Evolutionary conservation across 2,888 invertebrate species (phyloP), one percentile per base, ranked within the genome.

Genomic region (Helleia helle): DNA sequence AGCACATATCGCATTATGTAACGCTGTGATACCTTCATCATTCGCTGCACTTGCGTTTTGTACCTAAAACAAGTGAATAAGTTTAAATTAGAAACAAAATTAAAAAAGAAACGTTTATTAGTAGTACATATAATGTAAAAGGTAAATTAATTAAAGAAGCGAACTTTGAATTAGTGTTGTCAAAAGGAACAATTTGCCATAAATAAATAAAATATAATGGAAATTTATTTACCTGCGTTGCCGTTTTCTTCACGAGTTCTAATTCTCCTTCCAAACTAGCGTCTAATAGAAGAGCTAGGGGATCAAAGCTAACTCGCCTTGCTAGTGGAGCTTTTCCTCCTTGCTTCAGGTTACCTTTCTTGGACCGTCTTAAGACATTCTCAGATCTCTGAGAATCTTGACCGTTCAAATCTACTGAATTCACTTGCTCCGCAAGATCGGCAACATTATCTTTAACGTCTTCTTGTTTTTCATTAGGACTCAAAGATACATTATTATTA

Each of bases 1-100:
- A 1, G 99, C 99, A 75, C 99, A 99, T 64, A 99, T 99, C 56
- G 99, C 98, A 77, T 99, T 99, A 85, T 99, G 99, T 44, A 99
- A 88, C 27, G 99, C 99, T 1, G 99, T 99, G 64, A 99, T 99
- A 40, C 99, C 99, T 80, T 99, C 99, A 74, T 99, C 99, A 71
- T 99, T 99, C 44, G 98, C 95, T 41, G 95, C 95, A 73, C 97
- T 98, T 26, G 98, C 96, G 86, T 99, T 96, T 54, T 94, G 89
- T 51, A 97, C 93, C 89, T 90, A 62, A 25, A 47, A 44, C 5
- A 37, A 27, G 4, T 13, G 5, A 11, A 36, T 7, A 14, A 4
- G 3, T 14, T 14, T 13, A 13, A 14, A 28, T 12, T n/a, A n/a
- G n/a, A n/a, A n/a, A n/a, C n/a, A n/a, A n/a, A n/a, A n/a, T n/a